A percentile compares a stretch with the other conserved stretches of the same genome.
phyloP scores from a whole-genome alignment of 2,888 invertebrate species.

The Rhogogaster chlorosoma region DNA sequence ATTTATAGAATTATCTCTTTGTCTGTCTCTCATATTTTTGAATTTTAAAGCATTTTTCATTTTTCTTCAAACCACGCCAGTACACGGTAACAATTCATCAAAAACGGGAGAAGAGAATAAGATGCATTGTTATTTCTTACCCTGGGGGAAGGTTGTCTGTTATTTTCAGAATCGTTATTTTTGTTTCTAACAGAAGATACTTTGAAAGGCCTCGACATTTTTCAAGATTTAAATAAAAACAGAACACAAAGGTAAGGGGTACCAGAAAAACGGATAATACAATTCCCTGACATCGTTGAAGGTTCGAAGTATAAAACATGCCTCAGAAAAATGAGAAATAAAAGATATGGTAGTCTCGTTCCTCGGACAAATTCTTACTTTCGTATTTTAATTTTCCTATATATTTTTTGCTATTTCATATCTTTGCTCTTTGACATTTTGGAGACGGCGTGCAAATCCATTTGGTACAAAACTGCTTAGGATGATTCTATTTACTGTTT shows the following conservation, averaged over 20 bases:
- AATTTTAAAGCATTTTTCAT: not conserved
- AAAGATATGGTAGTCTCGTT: not conserved
- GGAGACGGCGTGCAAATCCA: not conserved
- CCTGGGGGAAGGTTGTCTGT: slow-evolving; percentile 5
- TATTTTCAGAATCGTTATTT: not conserved
- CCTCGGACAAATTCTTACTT: too few relatives aligned
- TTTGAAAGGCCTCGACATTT: not conserved
- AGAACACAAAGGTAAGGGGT: not conserved
- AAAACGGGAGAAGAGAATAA: not conserved
- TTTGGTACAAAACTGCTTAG: slow-evolving; percentile 31
- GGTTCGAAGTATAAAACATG: not conserved
- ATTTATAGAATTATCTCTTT: not conserved
- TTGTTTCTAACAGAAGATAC: not conserved
- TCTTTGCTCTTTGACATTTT: slow-evolving; percentile 22
- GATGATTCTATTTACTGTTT: slow-evolving; percentile 36
- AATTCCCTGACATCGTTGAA: not conserved
- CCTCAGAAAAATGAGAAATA: not conserved
- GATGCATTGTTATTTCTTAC: slow-evolving; percentile 22
- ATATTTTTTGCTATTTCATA: not conserved
- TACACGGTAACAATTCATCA: slow-evolving; percentile 20
- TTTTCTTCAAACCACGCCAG: not conserved
- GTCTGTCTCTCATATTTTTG: not conserved
- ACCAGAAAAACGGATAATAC: not conserved
- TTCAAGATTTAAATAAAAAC: not conserved
- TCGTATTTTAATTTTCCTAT: not conserved